These are phyloP conservation scores for Odocoileus virginianus DNA, from an alignment of 2,113 vertebrate species.

Conservation along the genomic window DNA sequence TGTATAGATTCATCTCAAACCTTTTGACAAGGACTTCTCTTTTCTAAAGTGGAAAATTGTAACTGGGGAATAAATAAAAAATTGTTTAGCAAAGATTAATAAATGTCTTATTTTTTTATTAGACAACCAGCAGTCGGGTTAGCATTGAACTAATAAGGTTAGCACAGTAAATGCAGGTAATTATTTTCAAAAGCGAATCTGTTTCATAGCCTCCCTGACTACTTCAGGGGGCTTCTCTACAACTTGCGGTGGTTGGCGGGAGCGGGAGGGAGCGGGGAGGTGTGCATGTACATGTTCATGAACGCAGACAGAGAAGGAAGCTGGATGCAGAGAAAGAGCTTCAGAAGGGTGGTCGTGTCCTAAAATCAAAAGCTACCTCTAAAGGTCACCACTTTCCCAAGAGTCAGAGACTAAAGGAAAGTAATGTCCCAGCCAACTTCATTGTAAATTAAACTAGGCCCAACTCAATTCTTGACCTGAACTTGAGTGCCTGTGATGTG, in stretches of 20 bases:
- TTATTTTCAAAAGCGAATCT: neutral
- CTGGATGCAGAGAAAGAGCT: neutral
- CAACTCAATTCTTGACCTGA: neutral
- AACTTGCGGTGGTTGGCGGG: neutral
- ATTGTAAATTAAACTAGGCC: neutral
- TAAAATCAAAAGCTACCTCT: neutral
- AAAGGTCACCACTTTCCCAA: neutral
- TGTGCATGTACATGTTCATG: fast-evolving
- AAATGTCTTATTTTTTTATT: neutral
- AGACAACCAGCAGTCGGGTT: neutral
- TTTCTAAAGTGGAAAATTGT: neutral
- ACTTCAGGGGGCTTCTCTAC: neutral
- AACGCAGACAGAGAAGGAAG: too few relatives aligned
- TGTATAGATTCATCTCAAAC: neutral
- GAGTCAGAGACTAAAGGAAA: neutral
- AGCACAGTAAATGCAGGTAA: neutral
- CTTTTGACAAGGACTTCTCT: neutral
- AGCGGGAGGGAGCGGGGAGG: neutral
- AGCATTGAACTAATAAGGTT: neutral
- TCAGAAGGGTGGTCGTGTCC: neutral
- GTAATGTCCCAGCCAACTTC: neutral
- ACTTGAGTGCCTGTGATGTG: neutral
- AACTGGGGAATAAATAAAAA: neutral
- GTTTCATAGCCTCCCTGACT: neutral
- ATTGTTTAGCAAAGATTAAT: neutral